Base-by-base conservation (phyloP, 2,113 vertebrate genomes). In the Onychostoma macrolepis region DNA sequence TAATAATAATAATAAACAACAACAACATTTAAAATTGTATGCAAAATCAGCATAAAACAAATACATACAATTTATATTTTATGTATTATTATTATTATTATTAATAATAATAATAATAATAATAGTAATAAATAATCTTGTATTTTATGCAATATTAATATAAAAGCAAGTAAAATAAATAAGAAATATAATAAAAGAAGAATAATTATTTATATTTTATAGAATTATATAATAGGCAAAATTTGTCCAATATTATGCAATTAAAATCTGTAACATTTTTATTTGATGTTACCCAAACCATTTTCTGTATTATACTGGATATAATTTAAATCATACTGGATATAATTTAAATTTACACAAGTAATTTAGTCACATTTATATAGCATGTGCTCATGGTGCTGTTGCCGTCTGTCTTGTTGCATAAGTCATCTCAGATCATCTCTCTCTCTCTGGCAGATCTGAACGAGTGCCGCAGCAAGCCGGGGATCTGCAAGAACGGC, bases 401-500 rank as follows among this genome's bases (percentile, higher is more conserved):
- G 6, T 48, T 48, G 45, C 45, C 45, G 45, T 48, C 45, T 48
- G 45, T 50, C 48, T 15, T 13, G 45, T 48, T 48, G 45, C 45
- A 48, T 48, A 17, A 28, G 13, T 33, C 65, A 0, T 33, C 10
- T 75, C 21, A 75, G 38, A 75, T 86, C 15, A 71, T 21, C 8
- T 2, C 1, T 36, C 30, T 72, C 33, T 72, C 69, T 38, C 30
- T 48, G 6, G 58, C 93, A 96, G 98, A 99, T 90, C 96, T 98
- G 87, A 97, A 99, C 0, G 97, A 99, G 88, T 99, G 97, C 76
- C 94, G 93, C 0, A 90, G 94, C 86, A 97, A 97, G 89, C 96
- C 97, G 0, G 95, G 96, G 4, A 96, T 97, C 93, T 99, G 98
- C 77, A 94, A 96, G 94, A 96, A 97, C 0, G 97, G 97, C 1